Evolutionary conservation across 2,888 invertebrate genomes (phyloP).

Genomic region (Cephalotes varians): DNA sequence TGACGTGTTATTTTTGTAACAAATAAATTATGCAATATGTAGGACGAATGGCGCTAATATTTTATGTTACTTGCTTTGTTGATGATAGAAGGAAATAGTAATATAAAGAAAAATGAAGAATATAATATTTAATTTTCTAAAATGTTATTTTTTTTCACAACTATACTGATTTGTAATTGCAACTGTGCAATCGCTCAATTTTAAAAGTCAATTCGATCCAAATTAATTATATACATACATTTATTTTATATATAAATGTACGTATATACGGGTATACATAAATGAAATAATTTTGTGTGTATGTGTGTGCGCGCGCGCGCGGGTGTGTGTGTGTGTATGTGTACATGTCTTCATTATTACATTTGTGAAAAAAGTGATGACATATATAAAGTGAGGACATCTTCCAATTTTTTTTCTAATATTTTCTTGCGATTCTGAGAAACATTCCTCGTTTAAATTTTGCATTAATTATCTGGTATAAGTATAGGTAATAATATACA

Average conservation of each 20-base stretch:
- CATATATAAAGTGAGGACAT: neutral
- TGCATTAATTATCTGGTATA: neutral
- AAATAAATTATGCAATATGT: neutral
- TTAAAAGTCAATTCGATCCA: too few relatives aligned
- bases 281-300: neutral
- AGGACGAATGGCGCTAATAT: neutral
- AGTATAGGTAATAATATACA: neutral
- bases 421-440: neutral
- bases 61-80: neutral
- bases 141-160: neutral
- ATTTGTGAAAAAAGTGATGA: neutral
- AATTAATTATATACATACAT: neutral
- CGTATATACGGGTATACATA: neutral
- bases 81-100: neutral
- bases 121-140: neutral
- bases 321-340: neutral
- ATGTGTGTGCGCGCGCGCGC: neutral
- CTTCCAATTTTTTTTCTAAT: neutral
- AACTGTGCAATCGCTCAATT: constrained; percentile 4
- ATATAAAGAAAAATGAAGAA: neutral
- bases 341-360: neutral
- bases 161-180: neutral
- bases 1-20: neutral
- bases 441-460: neutral
- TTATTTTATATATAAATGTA: neutral